A percentile compares a stretch with the other conserved stretches of the same genome.
Conservation (phyloP, 2,113 vertebrate genomes). For the Piprites chloris region DNA sequence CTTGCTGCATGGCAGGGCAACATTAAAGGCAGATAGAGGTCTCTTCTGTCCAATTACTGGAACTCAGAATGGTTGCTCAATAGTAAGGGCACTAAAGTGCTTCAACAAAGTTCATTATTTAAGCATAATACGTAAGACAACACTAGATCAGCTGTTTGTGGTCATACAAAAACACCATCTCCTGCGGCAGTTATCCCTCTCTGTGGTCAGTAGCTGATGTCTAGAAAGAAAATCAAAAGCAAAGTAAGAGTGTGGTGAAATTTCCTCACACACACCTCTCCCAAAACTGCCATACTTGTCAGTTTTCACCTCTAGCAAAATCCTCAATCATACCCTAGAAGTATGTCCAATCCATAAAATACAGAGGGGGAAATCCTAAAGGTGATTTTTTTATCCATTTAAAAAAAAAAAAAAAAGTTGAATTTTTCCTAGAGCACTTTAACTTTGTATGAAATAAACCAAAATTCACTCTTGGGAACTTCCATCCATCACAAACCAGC, state of each 20-base stretch:
- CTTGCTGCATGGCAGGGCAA: not conserved
- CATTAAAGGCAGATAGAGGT: not conserved
- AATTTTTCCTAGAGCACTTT: not conserved
- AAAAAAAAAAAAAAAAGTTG: fast-evolving
- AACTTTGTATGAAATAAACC: not conserved
- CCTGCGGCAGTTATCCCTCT: not conserved
- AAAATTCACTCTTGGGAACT: not conserved
- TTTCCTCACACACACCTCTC: not conserved
- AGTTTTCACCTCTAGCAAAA: not conserved
- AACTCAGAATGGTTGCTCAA: not conserved
- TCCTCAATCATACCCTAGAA: not conserved
- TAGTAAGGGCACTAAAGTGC: not conserved
- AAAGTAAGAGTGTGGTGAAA: not conserved
- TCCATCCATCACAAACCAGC: not conserved
- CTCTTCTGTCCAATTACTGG: not conserved
- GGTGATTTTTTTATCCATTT: not conserved
- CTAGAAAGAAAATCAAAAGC: not conserved
- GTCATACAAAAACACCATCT: not conserved
- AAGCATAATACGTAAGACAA: not conserved
- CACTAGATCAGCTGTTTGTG: not conserved
- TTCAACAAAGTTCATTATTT: not conserved
- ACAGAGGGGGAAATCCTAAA: not conserved
- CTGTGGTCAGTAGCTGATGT: not conserved
- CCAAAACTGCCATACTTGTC: not conserved
- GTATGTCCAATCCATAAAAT: not conserved